phyloP scores from a whole-genome alignment of 2,113 vertebrate species.

The Meles meles region DNA sequence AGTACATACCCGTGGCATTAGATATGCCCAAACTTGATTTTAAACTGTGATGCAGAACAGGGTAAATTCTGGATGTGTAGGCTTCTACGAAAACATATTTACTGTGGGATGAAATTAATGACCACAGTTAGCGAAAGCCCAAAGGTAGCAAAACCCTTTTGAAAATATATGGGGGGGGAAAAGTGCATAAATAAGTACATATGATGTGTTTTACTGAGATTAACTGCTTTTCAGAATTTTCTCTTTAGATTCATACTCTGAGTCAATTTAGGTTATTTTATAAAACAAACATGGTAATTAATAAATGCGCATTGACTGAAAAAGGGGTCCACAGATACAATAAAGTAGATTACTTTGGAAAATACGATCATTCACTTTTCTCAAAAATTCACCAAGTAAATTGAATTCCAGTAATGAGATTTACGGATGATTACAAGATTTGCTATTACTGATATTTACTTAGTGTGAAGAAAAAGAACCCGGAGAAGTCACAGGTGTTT shows the following conservation, averaged over 20 bases:
- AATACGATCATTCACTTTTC: neutral
- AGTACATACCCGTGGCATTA: no score
- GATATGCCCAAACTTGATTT: neutral
- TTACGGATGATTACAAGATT: no score
- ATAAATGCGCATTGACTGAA: neutral
- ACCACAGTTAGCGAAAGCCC: accelerated
- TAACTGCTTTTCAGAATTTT: neutral
- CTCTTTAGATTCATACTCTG: neutral
- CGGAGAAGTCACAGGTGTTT: no score
- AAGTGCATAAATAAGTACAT: neutral
- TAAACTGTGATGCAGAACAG: accelerated
- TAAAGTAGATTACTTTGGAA: neutral
- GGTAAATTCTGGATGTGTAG: neutral
- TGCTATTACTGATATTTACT: neutral
- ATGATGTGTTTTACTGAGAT: neutral
- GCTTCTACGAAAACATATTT: neutral
- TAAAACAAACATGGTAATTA: neutral
- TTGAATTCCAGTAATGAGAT: neutral
- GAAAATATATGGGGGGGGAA: neutral
- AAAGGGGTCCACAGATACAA: neutral
- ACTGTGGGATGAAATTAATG: neutral
- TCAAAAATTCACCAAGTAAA: neutral
- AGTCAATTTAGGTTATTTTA: neutral
- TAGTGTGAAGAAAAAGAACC: neutral
- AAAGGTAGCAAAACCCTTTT: neutral